Evolutionary conservation across 2,113 vertebrate species (phyloP), one percentile per base, ranked within the genome.

Genomic region (Salvelinus sp.): DNA sequence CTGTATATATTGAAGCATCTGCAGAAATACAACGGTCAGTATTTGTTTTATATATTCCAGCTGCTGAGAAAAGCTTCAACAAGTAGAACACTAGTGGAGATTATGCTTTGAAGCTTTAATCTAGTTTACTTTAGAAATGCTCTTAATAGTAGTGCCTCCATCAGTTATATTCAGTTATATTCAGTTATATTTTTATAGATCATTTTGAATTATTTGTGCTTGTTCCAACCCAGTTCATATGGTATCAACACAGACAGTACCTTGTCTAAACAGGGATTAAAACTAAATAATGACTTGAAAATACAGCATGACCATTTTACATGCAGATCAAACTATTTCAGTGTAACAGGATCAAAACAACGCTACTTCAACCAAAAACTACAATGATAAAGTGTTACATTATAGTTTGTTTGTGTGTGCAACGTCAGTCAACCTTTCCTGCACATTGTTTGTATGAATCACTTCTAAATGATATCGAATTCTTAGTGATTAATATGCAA

Each of bases 261-360:
- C 86, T 74, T 54, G 90, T 84, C 58, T 88, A 75, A 83, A 81
- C 74, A 38, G 10, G 16, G 30, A 78, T 80, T 62, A 83, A 86
- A 83, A 79, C 82, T 81, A 76, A 74, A 79, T 83, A 79, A 79
- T 82, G 75, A 64, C 33, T 69, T 47, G 38, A 16, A 54, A 54
- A 54, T 54, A 54, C 50, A 54, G 16, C 85, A 74, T 86, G 81
- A 76, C 78, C 78, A 78, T 74, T 88, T 84, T 79, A 85, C 89
- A 91, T 92, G 91, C 91, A 89, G 82, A 76, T 74, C 74, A 82
- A 79, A 83, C 75, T 87, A 76, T 79, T 85, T 72, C 71, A 82
- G 86, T 80, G 87, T 76, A 88, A 85, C 47, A 83, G 74, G 75
- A 82, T 82, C 76, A 86, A 83, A 89, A 86, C 86, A 80, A 85